phyloP scores from a whole-genome alignment of 2,888 invertebrate genomes.

The Tolmerus cingulatus region DNA sequence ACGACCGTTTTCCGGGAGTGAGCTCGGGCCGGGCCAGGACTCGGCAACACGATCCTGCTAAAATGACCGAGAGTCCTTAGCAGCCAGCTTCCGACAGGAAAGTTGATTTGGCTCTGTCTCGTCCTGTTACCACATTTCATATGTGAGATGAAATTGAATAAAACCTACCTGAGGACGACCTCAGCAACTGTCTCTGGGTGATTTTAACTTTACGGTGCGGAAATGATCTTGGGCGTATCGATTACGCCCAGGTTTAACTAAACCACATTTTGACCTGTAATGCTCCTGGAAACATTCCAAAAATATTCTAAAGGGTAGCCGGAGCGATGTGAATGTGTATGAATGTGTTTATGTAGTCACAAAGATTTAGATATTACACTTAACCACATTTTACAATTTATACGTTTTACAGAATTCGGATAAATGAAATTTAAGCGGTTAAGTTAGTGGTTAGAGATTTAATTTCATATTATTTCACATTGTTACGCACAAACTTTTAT shows the following conservation, averaged over 20 bases:
- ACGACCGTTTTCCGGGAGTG: neutral
- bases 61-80: neutral
- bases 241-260: neutral
- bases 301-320: neutral
- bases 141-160: neutral
- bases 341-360: neutral
- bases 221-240: neutral
- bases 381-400: neutral
- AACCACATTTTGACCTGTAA: neutral
- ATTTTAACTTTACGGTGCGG: neutral
- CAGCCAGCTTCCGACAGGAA: neutral
- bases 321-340: neutral
- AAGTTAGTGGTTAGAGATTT: neutral
- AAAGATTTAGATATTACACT: neutral
- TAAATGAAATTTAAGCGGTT: neutral
- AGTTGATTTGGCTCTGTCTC: constrained; percentile 18
- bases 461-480: neutral
- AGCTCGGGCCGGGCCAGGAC: neutral
- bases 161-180: neutral
- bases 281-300: neutral
- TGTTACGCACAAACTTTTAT: neutral
- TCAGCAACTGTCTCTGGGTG: neutral
- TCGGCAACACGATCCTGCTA: neutral
- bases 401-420: neutral
- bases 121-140: constrained; percentile 15